phyloP scores from a whole-genome alignment of 2,113 vertebrate species.

The Hassar affinis region DNA sequence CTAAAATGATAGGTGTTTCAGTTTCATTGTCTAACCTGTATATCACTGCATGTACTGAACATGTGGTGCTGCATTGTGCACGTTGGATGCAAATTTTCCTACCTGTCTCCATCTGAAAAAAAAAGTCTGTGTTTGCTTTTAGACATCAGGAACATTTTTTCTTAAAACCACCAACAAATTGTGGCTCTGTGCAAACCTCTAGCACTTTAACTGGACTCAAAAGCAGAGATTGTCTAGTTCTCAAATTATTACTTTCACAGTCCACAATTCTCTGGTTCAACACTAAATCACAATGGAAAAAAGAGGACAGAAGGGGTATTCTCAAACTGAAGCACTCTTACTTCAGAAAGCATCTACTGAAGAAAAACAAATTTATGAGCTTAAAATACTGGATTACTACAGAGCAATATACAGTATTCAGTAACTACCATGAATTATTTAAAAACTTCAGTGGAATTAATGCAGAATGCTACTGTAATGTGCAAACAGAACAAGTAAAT shows the following conservation, averaged over 20 bases:
- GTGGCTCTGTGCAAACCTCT: conserved; percentile 9
- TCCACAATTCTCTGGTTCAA: conserved; percentile 9
- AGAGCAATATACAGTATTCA: too few relatives aligned
- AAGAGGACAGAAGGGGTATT: conserved; percentile 3
- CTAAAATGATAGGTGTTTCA: too few relatives aligned
- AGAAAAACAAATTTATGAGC: not conserved
- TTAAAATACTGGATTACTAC: not conserved
- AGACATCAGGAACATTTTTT: conserved; percentile 1
- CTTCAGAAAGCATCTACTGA: conserved; percentile 13
- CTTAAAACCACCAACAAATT: conserved; percentile 14
- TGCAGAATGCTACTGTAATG: not conserved
- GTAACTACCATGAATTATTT: not conserved
- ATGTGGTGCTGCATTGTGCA: not conserved
- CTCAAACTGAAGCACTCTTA: conserved; percentile 11
- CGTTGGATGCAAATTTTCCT: not conserved
- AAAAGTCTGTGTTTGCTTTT: not conserved
- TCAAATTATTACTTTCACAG: conserved; percentile 26
- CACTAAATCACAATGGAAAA: conserved; percentile 2
- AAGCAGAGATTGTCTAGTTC: conserved; percentile 34
- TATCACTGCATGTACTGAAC: not conserved
- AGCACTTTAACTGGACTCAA: conserved; percentile 27
- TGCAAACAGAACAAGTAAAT: not conserved
- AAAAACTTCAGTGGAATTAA: not conserved
- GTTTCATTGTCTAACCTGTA: too few relatives aligned
- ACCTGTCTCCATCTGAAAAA: not conserved